These are phyloP conservation scores for Patagioenas fasciata DNA, from an alignment of 2,113 vertebrate species.

Conservation along the genomic window DNA sequence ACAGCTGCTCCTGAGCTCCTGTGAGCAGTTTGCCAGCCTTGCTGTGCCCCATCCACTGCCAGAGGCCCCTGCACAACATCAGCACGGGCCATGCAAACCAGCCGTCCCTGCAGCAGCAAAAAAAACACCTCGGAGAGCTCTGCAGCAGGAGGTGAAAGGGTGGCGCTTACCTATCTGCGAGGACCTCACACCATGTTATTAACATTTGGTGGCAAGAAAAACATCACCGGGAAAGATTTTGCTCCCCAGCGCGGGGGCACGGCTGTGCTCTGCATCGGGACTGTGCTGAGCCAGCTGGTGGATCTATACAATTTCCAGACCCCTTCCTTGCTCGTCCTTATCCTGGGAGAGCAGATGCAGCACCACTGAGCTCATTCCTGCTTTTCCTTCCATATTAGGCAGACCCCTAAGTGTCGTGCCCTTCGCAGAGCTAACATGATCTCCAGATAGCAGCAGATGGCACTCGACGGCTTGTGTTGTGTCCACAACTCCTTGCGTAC, in stretches of 20 bases:
- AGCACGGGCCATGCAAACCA: not conserved
- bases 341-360: slow-evolving; percentile 32
- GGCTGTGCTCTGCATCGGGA: not conserved
- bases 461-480: slow-evolving; percentile 47
- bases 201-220: not conserved
- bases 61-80: not conserved
- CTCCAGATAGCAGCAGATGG: slow-evolving; percentile 66
- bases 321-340: not conserved
- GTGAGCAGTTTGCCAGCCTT: not conserved
- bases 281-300: not conserved
- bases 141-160: not conserved
- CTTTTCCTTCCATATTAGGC: slow-evolving; percentile 68
- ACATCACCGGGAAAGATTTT: not conserved
- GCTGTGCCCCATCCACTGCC: not conserved
- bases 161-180: not conserved
- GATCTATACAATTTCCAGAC: slow-evolving; percentile 59
- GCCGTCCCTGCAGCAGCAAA: not conserved
- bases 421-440: slow-evolving; percentile 53
- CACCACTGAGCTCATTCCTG: slow-evolving; percentile 44
- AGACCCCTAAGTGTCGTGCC: slow-evolving; percentile 55
- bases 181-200: not conserved
- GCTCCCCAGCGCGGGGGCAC: not conserved
- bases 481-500: not conserved
- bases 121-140: not conserved
- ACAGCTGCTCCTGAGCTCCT: not conserved